phyloP scores from a whole-genome alignment of 2,888 invertebrate genomes.

The Lasioglossum vierecki region DNA sequence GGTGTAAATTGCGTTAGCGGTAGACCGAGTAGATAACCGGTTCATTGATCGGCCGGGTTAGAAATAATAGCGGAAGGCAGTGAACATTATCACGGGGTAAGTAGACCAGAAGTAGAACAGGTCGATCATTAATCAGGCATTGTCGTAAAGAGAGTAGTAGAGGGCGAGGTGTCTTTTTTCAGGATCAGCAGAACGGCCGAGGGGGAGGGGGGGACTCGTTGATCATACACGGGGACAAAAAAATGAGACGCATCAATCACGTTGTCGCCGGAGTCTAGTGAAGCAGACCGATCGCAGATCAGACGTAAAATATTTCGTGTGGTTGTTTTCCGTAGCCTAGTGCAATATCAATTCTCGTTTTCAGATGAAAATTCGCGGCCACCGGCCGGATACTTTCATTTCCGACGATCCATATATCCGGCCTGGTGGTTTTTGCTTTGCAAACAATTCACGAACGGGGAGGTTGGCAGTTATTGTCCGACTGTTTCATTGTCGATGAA shows the following conservation, averaged over 20 bases:
- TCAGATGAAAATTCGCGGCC: conserved; percentile 9
- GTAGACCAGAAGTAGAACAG: conserved; percentile 5
- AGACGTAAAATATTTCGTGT: background rate
- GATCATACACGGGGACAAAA: background rate
- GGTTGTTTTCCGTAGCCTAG: background rate
- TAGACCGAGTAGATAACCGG: background rate
- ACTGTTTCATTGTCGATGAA: conserved; percentile 45
- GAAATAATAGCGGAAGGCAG: background rate
- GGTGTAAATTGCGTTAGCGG: background rate
- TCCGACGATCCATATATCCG: conserved; percentile 4
- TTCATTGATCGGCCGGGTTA: background rate
- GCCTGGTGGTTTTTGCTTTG: conserved; percentile 9
- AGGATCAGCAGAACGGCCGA: background rate
- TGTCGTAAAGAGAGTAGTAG: background rate
- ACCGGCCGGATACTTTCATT: conserved; percentile 11
- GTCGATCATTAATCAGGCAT: background rate
- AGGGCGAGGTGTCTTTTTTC: background rate
- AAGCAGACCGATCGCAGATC: conserved; percentile 1
- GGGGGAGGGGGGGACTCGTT: background rate
- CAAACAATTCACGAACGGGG: background rate
- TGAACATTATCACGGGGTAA: background rate
- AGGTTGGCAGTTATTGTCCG: conserved; percentile 1
- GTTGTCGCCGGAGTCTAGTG: background rate
- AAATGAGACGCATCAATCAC: background rate
- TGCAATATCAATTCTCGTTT: conserved; percentile 2